Percentiles rank a stretch among this genome's conserved stretches.
Conservation (phyloP, 1,140 invertebrate genomes). For the Antheraea pernyi region DNA sequence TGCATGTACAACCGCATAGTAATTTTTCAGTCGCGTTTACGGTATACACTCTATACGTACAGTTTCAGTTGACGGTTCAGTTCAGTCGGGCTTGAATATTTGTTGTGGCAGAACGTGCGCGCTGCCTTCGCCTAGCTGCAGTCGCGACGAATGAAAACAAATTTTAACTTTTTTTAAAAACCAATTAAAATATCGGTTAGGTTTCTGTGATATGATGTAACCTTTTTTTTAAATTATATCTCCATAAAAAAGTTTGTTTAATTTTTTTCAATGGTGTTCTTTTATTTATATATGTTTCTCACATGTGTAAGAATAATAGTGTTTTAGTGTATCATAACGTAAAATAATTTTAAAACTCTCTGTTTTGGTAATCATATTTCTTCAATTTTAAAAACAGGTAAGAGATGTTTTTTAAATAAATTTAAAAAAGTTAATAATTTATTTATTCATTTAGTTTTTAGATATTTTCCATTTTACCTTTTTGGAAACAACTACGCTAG, state of each 20-base stretch:
- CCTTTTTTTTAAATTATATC: background rate
- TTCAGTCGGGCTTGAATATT: conserved; percentile 20
- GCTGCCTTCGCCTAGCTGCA: background rate
- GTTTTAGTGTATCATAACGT: background rate
- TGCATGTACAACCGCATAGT: conserved; percentile 15
- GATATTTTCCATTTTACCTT: background rate
- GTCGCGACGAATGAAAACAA: background rate
- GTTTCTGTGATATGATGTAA: background rate
- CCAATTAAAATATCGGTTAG: background rate
- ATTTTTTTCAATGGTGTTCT: background rate
- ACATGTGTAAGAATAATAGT: background rate
- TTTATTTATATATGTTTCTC: background rate
- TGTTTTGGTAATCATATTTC: background rate
- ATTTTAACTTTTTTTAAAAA: background rate
- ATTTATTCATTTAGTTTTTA: background rate
- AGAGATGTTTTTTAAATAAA: background rate
- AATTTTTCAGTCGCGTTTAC: background rate
- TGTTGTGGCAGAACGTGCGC: conserved; percentile 14
- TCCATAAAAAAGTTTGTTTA: background rate
- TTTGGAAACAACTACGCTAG: background rate
- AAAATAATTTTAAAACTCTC: background rate
- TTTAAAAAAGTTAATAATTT: background rate
- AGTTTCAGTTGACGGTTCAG: conserved; percentile 19
- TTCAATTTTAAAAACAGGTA: background rate
- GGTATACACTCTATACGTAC: background rate